Base-by-base conservation (phyloP, 2,888 invertebrate genomes). In the Cryptus viduatorius region DNA sequence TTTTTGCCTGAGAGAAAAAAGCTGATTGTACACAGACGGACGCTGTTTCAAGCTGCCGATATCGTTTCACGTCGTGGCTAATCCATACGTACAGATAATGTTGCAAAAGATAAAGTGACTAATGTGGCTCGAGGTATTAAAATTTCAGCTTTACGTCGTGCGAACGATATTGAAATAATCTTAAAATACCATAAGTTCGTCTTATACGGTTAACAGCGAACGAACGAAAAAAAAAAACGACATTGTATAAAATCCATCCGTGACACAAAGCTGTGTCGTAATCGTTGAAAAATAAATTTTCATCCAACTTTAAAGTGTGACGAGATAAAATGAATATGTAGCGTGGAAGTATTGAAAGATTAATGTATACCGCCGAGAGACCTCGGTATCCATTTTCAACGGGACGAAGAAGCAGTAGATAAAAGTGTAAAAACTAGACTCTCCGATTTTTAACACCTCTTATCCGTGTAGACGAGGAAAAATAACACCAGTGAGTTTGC, bases 361-460 rank as follows among this genome's bases (percentile, higher is more conserved):
- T 5, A 42, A 73, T 59, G 61, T 44, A 37, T 46, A 44, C 67
- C 37, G 44, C 48, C 53, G 29, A 53, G 61, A 61, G 14, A n/a
- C 61, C 37, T 82, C 64, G 5, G 48, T 50, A 68, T 73, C 67
- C 19, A 48, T 67, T 67, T 48, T 68, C 44, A 69, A 59, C 59
- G 53, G 69, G 4, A 48, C 79, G 44, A 16, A 50, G 48, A 16
- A 48, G 65, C 77, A 59, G 53, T 31, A 42, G 65, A 24, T 72
- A 68, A 56, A 79, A 75, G 48, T 29, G 29, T 7, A 44, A 64
- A 64, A 24, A 19, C 10, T 65, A 37, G 16, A 37, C 64, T 72
- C 69, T 64, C 31, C 61, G 61, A 61, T 67, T 19, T 72, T 72
- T 44, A 48, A 64, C 56, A 37, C 44, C 53, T 53, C 56, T 79